These are phyloP conservation scores for Tragopan temminckii DNA, from an alignment of 2,797 vertebrate species.

Conservation along the genomic window DNA sequence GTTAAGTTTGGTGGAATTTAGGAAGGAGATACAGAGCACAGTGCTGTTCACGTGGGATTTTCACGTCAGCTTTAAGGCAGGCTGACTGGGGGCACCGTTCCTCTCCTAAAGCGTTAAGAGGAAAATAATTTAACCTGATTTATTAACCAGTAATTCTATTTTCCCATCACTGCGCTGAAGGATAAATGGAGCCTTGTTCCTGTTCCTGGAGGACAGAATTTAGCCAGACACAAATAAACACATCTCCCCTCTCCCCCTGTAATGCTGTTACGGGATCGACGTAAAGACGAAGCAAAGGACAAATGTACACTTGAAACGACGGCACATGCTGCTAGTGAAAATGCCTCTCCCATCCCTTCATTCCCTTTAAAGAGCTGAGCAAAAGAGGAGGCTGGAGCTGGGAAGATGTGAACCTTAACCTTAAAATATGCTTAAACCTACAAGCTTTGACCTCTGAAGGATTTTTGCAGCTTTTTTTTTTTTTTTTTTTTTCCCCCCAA, in stretches of 20 bases:
- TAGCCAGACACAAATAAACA: conserved; percentile 15
- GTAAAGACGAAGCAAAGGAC: not conserved
- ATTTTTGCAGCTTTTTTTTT: not conserved
- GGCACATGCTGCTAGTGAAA: not conserved
- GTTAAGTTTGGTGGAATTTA: not conserved
- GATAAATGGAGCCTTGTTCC: conserved; percentile 9
- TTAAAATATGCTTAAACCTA: not conserved
- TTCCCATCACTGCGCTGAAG: not conserved
- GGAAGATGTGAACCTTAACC: not conserved
- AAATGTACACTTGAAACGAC: not conserved
- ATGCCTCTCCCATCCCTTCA: fast-evolving
- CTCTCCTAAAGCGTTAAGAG: not conserved
- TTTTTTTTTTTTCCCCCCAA: not conserved
- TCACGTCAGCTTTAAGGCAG: not conserved
- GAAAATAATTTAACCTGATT: not conserved
- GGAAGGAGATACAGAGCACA: not conserved
- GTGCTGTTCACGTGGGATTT: not conserved
- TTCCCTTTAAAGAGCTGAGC: not conserved
- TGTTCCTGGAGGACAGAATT: conserved; percentile 1
- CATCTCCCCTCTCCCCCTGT: not conserved
- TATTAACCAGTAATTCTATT: not conserved
- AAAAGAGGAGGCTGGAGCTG: not conserved
- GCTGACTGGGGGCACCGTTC: not conserved
- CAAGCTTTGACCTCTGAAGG: not conserved
- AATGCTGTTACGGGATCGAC: not conserved